Evolutionary conservation across 2,113 vertebrate genomes (phyloP).

Genomic region (Chionis minor): DNA sequence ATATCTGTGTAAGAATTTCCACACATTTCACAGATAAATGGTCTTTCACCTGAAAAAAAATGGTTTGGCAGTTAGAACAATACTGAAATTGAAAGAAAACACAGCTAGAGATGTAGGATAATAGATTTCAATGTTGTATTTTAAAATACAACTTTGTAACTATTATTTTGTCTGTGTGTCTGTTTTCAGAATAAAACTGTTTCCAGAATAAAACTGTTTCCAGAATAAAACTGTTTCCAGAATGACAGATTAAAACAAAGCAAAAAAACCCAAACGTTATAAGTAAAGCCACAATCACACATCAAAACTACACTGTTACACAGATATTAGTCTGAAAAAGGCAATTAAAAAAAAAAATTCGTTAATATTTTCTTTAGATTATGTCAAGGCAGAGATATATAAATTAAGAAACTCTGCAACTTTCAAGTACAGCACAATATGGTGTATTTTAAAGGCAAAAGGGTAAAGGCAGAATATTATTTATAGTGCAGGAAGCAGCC

Average conservation of each 20-base stretch:
- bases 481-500: constrained; percentile 47
- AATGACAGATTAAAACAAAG: not conserved
- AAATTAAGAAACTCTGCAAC: not conserved
- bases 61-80: not conserved
- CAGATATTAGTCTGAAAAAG: not conserved
- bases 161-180: not conserved
- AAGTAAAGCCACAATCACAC: not conserved
- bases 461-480: constrained; percentile 37
- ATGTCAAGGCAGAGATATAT: not conserved
- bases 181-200: not conserved
- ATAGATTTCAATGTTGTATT: not conserved
- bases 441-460: constrained; percentile 50
- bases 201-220: not conserved
- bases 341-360: not conserved
- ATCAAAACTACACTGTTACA: not conserved
- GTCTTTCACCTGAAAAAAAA: constrained; percentile 84
- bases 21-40: constrained; percentile 94
- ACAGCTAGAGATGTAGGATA: not conserved
- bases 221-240: not conserved
- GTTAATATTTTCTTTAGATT: not conserved
- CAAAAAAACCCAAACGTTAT: not conserved
- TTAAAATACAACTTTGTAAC: not conserved
- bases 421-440: not conserved
- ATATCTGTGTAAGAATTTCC: constrained; percentile 94
- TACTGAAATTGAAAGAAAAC: not conserved